Evolutionary conservation across 2,888 invertebrate species (phyloP).

Genomic region (Cosmia trapezina): DNA sequence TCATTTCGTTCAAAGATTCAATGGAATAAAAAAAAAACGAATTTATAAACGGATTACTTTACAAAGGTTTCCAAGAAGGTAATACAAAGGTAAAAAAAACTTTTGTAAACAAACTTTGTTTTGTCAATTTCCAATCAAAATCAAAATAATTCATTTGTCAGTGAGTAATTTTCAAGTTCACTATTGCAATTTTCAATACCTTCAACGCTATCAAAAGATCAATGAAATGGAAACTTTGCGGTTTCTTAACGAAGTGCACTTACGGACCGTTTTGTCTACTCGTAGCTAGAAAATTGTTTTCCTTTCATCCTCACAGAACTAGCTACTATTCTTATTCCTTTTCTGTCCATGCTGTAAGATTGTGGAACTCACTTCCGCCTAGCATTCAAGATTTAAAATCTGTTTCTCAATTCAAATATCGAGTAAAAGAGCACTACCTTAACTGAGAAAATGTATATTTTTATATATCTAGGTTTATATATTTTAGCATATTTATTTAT

Average conservation of each 20-base stretch:
- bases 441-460: no score
- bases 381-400: no score
- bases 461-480: no score
- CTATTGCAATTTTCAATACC: background rate
- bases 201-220: background rate
- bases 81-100: conserved; percentile 11
- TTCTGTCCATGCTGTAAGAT: no score
- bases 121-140: background rate
- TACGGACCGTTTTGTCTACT: no score
- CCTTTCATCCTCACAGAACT: background rate
- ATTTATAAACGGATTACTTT: conserved; percentile 17
- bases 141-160: background rate
- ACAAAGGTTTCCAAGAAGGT: conserved; percentile 20
- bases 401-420: no score
- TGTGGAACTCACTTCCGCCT: no score
- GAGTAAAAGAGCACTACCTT: no score
- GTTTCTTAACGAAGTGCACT: background rate
- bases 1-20: background rate
- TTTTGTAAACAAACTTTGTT: background rate
- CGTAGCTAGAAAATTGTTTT: conserved; percentile 1
- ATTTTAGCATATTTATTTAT: no score
- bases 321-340: no score
- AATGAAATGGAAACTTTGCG: background rate
- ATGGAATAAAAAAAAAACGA: conserved; percentile 10
- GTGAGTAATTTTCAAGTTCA: background rate